These are phyloP conservation scores for Myiotriccus ornatus DNA, from an alignment of 2,797 vertebrate species.

Conservation along the genomic window DNA sequence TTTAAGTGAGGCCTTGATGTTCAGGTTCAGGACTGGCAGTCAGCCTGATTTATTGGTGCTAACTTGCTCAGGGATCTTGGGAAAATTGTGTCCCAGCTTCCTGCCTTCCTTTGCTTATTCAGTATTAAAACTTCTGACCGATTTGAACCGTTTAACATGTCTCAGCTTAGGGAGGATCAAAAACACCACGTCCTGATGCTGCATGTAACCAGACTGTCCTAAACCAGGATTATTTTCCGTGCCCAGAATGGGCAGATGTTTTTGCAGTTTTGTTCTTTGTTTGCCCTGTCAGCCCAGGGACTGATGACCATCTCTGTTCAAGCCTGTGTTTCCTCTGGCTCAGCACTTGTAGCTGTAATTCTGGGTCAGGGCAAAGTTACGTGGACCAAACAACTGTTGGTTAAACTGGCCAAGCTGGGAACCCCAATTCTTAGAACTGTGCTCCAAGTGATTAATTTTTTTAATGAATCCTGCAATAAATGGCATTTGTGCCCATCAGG, in stretches of 20 bases:
- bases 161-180: neutral
- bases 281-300: neutral
- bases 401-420: neutral
- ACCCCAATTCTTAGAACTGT: neutral
- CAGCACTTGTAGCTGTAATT: neutral
- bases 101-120: neutral
- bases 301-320: neutral
- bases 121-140: neutral
- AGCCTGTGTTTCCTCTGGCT: neutral
- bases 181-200: neutral
- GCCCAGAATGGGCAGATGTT: accelerated
- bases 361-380: neutral
- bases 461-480: neutral
- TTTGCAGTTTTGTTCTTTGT: neutral
- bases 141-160: neutral
- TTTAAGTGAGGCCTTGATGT: neutral
- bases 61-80: neutral
- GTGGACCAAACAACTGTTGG: neutral
- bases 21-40: neutral
- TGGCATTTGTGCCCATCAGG: neutral
- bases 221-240: neutral
- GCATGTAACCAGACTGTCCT: accelerated
- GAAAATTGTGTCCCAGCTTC: neutral
- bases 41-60: neutral
- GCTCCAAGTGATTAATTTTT: neutral